Evolutionary conservation across 2,797 vertebrate genomes (phyloP).

Genomic region (Delichon dasypus): DNA sequence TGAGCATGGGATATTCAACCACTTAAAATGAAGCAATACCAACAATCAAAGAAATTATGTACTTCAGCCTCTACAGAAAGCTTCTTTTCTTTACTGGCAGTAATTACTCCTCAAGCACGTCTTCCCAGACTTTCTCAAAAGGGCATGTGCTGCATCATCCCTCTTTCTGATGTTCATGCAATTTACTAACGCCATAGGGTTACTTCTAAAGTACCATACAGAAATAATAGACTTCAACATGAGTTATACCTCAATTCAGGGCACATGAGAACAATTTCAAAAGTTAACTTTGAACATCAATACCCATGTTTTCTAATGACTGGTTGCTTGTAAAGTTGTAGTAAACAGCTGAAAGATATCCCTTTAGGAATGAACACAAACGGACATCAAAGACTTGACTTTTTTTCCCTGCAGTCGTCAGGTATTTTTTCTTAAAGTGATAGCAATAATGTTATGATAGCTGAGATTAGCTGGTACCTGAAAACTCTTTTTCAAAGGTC

Average conservation of each 20-base stretch:
- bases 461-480: not conserved
- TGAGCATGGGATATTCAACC: not conserved
- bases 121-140: not conserved
- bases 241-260: not conserved
- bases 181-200: not conserved
- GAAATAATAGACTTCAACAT: not conserved
- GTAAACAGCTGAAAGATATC: not conserved
- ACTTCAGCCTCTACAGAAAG: not conserved
- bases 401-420: not conserved
- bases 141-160: not conserved
- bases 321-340: not conserved
- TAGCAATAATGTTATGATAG: not conserved
- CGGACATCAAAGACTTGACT: not conserved
- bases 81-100: not conserved
- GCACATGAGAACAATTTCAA: not conserved
- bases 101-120: not conserved
- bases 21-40: not conserved
- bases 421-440: not conserved
- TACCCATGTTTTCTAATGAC: not conserved
- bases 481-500: not conserved
- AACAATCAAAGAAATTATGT: not conserved
- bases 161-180: not conserved
- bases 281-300: not conserved
- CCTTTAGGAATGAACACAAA: not conserved
- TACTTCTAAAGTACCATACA: not conserved